Base-by-base conservation (phyloP, 2,797 vertebrate genomes). In the Streptopelia turtur region DNA sequence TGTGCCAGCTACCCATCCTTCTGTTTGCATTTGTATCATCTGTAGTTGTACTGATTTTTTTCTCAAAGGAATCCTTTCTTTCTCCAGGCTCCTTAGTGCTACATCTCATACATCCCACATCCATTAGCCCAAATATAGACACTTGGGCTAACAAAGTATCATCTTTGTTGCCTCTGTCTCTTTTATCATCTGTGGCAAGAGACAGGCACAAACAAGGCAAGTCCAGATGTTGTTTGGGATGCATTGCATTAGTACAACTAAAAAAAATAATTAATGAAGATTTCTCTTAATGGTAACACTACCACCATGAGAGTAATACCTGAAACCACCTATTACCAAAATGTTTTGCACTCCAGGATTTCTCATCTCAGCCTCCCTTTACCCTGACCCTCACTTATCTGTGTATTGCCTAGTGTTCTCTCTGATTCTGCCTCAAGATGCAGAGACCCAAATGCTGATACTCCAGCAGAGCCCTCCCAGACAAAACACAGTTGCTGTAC, bases 381-480 rank as follows among this genome's bases (percentile, higher is more conserved):
- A n/a, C 18, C 2, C 0, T 27, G 28, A 47, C 9, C 30, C 35
- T 13, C 0, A 0, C 21, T 53, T 83, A 6, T 5, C 22, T 15
- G 6, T 43, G 10, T 50, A 33, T 35, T 35, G 10, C 22, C 15
- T 41, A 24, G 24, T 49, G 16, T 4, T 75, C 8, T 47, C 11
- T 14, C 31, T 84, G 13, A 33, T 70, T 25, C 21, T 75, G 16
- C 39, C 39, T 50, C 41, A 64, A 30, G 35, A 52, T 53, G 13
- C 25, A 16, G 49, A 75, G 27, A 24, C 15, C 3, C 49, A 75
- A 27, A 20, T 13, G 21, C 30, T 91, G 41, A 20, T 50, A 43
- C 5, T 71, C 16, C 16, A 65, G 16, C 25, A 87, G 27, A 86
- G 80, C 31, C n/a, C 14, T 79, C 25, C 21, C 59, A 78, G 45